Conservation (phyloP, 2,888 invertebrate species). For the Scrobipalpa atriplicella region DNA sequence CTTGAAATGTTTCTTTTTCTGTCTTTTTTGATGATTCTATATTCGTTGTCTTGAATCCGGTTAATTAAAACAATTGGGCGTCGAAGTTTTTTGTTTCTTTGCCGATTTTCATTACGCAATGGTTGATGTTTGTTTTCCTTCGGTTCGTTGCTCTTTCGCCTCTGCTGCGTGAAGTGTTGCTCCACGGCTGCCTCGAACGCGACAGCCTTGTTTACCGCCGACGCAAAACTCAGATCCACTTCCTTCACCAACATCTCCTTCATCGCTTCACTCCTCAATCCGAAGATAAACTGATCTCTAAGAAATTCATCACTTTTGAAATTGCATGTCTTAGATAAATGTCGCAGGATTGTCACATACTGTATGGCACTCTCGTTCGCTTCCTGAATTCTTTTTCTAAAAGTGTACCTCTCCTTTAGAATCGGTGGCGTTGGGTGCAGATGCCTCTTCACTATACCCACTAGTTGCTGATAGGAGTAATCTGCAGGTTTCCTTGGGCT, state of each 20-base stretch:
- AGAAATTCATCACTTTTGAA: slow-evolving; percentile 27
- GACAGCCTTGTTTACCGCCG: slow-evolving; percentile 18
- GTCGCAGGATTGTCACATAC: slow-evolving; percentile 19
- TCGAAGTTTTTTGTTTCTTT: background rate
- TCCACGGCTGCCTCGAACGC: slow-evolving; percentile 20
- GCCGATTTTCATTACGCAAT: background rate
- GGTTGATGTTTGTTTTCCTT: background rate
- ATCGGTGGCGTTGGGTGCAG: slow-evolving; percentile 22
- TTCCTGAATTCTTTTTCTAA: slow-evolving; percentile 16
- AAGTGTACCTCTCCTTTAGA: slow-evolving; percentile 17
- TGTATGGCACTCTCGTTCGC: slow-evolving; percentile 12
- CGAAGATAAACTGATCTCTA: slow-evolving; percentile 28
- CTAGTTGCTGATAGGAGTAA: slow-evolving; percentile 13
- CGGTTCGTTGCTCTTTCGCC: background rate
- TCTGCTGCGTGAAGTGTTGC: background rate
- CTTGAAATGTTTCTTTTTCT: background rate
- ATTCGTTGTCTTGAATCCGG: background rate
- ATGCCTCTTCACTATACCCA: slow-evolving; percentile 19
- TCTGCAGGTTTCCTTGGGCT: slow-evolving; percentile 23
- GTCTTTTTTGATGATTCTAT: background rate
- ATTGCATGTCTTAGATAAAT: slow-evolving; percentile 23
- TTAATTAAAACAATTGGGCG: background rate
- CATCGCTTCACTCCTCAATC: slow-evolving; percentile 21
- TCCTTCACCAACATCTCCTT: slow-evolving; percentile 23
- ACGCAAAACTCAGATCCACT: slow-evolving; percentile 13